phyloP scores from a whole-genome alignment of 2,113 vertebrate genomes.

The Microcebus griseorufus region DNA sequence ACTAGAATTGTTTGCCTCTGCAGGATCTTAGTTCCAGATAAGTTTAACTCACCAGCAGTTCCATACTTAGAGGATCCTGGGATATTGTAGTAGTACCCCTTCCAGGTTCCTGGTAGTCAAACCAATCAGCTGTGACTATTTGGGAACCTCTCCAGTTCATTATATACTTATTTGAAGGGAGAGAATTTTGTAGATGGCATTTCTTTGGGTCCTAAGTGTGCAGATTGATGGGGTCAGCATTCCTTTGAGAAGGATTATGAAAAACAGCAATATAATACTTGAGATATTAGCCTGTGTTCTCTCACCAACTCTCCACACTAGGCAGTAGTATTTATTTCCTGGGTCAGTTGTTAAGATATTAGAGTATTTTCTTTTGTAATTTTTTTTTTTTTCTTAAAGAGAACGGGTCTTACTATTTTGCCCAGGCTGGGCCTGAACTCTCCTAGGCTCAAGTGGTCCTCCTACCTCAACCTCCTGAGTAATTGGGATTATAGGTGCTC shows the following conservation, averaged over 20 bases:
- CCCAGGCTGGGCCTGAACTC: too few relatives aligned
- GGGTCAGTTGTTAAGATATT: neutral
- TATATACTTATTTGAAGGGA: neutral
- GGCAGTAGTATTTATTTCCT: neutral
- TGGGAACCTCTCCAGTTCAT: neutral
- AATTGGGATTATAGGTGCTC: too few relatives aligned
- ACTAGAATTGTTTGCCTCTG: neutral
- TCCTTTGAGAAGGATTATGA: neutral
- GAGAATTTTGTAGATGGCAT: neutral
- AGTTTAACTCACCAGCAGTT: neutral
- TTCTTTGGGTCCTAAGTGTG: neutral
- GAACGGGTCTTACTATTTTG: too few relatives aligned
- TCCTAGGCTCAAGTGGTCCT: too few relatives aligned
- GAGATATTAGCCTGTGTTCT: neutral
- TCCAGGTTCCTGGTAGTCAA: neutral
- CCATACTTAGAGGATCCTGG: neutral
- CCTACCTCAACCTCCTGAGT: too few relatives aligned
- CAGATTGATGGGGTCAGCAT: neutral
- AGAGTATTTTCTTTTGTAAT: neutral
- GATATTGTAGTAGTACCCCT: neutral
- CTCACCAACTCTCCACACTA: neutral
- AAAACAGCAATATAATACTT: neutral
- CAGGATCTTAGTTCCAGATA: neutral
- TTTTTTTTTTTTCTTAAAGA: too few relatives aligned
- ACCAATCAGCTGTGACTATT: neutral